Percentiles rank a stretch among this genome's conserved stretches.
These are phyloP conservation scores for Lucilia cuprina DNA, from an alignment of 1,140 invertebrate species.

Conservation along the genomic window DNA sequence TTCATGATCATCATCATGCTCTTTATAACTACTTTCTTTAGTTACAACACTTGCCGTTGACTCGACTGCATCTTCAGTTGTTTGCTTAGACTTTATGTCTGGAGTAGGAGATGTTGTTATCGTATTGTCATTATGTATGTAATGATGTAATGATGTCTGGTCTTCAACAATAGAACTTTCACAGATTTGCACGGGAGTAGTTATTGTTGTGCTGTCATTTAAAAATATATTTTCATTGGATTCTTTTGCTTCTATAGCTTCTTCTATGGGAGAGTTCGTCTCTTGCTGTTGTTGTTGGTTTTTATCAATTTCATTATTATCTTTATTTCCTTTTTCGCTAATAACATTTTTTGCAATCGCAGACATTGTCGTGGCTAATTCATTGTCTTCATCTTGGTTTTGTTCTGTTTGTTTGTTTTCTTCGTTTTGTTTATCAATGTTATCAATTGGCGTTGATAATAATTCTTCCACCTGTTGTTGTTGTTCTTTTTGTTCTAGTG, in stretches of 20 bases:
- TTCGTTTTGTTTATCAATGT: conserved; percentile 17
- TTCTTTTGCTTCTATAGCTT: not conserved
- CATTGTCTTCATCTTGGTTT: not conserved
- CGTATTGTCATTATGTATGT: not conserved
- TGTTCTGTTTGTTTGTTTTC: conserved; percentile 7
- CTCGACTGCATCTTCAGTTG: not conserved
- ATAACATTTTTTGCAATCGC: not conserved
- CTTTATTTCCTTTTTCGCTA: not conserved
- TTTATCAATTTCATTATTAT: not conserved
- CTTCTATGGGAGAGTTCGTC: too few relatives aligned
- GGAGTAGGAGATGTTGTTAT: not conserved
- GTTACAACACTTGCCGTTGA: not conserved
- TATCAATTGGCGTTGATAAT: not conserved
- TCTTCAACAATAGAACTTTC: not conserved
- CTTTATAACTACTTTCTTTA: not conserved
- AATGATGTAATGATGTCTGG: not conserved
- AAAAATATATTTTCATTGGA: not conserved
- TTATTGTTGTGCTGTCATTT: not conserved
- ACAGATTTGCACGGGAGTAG: not conserved
- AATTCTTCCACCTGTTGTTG: not conserved
- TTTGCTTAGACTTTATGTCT: conserved; percentile 1
- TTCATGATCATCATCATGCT: conserved; percentile 8
- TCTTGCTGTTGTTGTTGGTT: not conserved
- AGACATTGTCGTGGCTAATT: not conserved
- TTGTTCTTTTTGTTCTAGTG: not conserved